phyloP scores from a whole-genome alignment of 92 coral and sea anemone genomes.

The Heteractis magnifica region DNA sequence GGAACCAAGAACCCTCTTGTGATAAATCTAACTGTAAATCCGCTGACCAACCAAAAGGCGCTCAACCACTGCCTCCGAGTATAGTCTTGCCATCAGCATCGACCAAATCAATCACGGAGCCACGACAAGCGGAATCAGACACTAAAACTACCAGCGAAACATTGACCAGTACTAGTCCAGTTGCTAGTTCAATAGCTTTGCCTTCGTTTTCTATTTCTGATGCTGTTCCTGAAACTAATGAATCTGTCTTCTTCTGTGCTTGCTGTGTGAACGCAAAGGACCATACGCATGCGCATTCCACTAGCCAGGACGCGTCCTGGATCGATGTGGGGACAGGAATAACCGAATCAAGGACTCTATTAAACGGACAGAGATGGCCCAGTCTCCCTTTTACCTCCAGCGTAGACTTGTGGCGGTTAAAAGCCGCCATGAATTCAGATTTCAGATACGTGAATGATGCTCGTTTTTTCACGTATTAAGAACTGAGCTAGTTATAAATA shows the following conservation, averaged over 20 bases:
- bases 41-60: conserved; percentile 7
- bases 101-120: neutral
- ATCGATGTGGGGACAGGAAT: conserved; percentile 3
- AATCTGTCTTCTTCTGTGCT: neutral
- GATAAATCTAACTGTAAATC: conserved; percentile 9
- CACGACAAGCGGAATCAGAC: neutral
- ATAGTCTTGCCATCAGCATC: conserved; percentile 37
- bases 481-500: neutral
- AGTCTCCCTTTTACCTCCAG: conserved; percentile 58
- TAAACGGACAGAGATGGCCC: neutral
- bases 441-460: neutral
- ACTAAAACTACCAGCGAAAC: neutral
- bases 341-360: neutral
- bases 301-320: conserved; percentile 6
- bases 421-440: conserved; percentile 24
- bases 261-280: neutral
- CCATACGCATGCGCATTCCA: neutral
- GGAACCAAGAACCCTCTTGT: neutral
- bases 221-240: neutral
- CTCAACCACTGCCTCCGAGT: conserved; percentile 50
- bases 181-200: neutral
- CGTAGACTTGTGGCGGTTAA: conserved; percentile 72
- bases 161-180: neutral
- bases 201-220: neutral
- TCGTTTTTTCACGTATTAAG: neutral